These are phyloP conservation scores for Harpagus bidentatus DNA, from an alignment of 2,113 vertebrate genomes.

Conservation along the genomic window DNA sequence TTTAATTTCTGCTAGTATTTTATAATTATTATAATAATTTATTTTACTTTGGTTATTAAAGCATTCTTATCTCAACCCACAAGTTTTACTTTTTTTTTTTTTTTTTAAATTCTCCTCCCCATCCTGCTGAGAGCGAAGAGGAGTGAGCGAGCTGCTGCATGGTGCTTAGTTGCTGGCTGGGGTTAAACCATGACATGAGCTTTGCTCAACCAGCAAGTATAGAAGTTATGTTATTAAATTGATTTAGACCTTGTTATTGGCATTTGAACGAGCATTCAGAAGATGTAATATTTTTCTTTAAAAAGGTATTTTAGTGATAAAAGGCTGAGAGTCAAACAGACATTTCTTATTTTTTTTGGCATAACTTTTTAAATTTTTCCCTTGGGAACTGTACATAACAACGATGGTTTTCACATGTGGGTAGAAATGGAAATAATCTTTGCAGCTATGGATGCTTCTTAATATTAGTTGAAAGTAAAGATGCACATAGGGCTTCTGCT, in stretches of 20 bases:
- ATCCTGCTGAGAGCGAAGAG: no score
- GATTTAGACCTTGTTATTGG: constrained; percentile 2
- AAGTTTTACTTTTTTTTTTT: no score
- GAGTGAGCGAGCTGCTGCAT: no score
- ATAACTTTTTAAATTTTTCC: not conserved
- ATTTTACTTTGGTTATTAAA: no score
- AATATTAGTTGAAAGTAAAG: constrained; percentile 17
- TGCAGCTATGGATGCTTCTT: constrained; percentile 6
- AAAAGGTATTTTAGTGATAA: not conserved
- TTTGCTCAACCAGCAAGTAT: not conserved
- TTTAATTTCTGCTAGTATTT: no score
- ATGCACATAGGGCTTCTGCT: not conserved
- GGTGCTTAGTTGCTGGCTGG: no score
- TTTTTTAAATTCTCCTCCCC: no score
- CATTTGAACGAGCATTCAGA: not conserved
- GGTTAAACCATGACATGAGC: not conserved
- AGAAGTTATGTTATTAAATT: not conserved
- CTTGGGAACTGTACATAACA: not conserved
- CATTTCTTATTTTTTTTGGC: constrained; percentile 6
- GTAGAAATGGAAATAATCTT: constrained; percentile 22
- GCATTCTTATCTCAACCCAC: no score
- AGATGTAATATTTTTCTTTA: not conserved
- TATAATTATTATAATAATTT: no score
- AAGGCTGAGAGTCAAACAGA: not conserved
- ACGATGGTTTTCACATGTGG: not conserved